Evolutionary conservation across 2,888 invertebrate species (phyloP), one percentile per base, ranked within the genome.

Genomic region (Leptopilina drosophilae): DNA sequence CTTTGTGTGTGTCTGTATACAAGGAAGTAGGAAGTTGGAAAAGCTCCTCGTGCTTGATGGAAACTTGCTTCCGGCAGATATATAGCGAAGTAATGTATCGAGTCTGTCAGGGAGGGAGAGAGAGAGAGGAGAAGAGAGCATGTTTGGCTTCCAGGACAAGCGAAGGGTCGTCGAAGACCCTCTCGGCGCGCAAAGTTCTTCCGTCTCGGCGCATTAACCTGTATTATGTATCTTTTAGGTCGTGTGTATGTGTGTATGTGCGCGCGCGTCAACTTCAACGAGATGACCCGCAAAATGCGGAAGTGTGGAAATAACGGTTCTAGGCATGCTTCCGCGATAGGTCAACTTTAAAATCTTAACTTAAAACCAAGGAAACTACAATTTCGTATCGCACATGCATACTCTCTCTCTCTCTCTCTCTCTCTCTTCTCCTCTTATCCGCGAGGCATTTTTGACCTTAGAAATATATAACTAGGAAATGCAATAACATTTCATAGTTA

Each of bases 121-220:
- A 80, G 87, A 83, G 85, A 84, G 87, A 80, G 87, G 20, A 20
- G 20, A 20, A 83, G 85, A 84, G 87, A 80, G 87, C 87, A 88
- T 89, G 83, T 88, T 84, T 86, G 90, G 90, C 90, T 90, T 90
- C 89, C 85, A 86, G 87, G 87, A 88, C 87, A 87, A 88, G 87
- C 88, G 88, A 88, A 49, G 88, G 89, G 88, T 89, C 88, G 87
- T 85, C 83, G 88, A 89, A 89, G 89, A 90, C 90, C 89, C 82
- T 80, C 82, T 80, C 80, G 81, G 80, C 87, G 87, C 86, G 49
- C 49, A 49, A 87, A 87, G 87, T 88, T 88, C 83, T 83, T 87
- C 85, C 83, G 85, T 84, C 87, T 86, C 87, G 83, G 80, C 86
- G 86, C 85, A 84, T 86, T 86, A 86, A 84, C 85, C 81, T 80